Percentiles rank a stretch among this genome's conserved stretches.
phyloP scores from a whole-genome alignment of 2,113 vertebrate genomes.

The Bucco capensis region DNA sequence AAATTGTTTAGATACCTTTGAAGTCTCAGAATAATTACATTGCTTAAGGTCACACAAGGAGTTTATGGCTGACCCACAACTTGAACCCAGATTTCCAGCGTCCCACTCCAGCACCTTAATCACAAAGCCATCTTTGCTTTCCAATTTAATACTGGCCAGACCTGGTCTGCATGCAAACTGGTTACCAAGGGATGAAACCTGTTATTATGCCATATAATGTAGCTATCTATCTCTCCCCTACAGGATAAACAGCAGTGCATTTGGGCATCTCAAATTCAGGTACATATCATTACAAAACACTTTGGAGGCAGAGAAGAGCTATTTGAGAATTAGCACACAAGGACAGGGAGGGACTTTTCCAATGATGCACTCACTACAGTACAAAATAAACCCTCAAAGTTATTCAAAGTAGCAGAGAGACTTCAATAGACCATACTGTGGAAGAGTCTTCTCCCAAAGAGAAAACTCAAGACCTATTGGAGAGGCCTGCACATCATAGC shows the following conservation, averaged over 20 bases:
- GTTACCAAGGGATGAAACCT: conserved; percentile 3
- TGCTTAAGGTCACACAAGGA: conserved; percentile 60
- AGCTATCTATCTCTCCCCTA: conserved; percentile 34
- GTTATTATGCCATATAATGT: conserved; percentile 39
- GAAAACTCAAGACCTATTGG: neutral
- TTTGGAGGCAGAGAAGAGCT: neutral
- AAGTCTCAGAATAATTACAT: conserved; percentile 57
- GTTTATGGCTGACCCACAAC: conserved; percentile 59
- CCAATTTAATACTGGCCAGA: conserved; percentile 61
- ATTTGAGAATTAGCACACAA: neutral
- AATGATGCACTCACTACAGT: fast-evolving
- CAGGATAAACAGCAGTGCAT: conserved; percentile 51
- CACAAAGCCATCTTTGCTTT: conserved; percentile 56
- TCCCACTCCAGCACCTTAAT: conserved; percentile 56
- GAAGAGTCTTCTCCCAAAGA: neutral
- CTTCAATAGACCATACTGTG: neutral
- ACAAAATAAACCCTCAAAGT: neutral
- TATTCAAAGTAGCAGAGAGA: neutral
- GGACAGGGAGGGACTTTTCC: neutral
- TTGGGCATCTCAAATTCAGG: neutral
- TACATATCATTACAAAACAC: neutral
- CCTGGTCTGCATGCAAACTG: conserved; percentile 52
- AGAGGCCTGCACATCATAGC: neutral
- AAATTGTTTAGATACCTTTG: conserved; percentile 66
- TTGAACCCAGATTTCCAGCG: conserved; percentile 58